Evolutionary conservation across 2,888 invertebrate genomes (phyloP), one percentile per base, ranked within the genome.

Genomic region (Tetanocera ferruginea): DNA sequence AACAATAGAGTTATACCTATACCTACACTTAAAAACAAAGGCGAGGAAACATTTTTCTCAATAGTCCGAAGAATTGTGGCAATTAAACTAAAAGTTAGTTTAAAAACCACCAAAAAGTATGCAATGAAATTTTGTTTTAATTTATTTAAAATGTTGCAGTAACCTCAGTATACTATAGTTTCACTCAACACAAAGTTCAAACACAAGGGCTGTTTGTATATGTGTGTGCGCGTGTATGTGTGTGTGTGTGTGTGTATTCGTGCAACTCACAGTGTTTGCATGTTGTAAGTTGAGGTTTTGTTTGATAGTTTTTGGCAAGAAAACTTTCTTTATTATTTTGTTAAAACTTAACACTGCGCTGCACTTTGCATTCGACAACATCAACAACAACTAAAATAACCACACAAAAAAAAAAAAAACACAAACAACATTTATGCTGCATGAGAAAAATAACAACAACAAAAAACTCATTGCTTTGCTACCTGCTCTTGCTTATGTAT

Each of bases 101-200:
- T 34, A 8, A 66, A 19, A 66, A 1, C 31, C 28, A 25, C 51
- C 3, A 23, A n/a, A 57, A 37, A 72, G n/a, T 72, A n/a, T 72
- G 34, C 37, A 34, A 72, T 60, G 23, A 19, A 72, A 72, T 57
- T 49, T 69, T 23, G 25, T 28, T 69, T 49, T 69, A 51, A 31
- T 69, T 69, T 51, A 69, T 69, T 51, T 51, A 69, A 69, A 69
- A 69, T 69, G 49, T 69, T 51, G 69, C 28, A 19, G 25, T 19
- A 66, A 34, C 14, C 23, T 23, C 43, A 37, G n/a, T n/a, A n/a
- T n/a, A n/a, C n/a, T n/a, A 49, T 11, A 67, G 43, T 67, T 49
- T 8, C 49, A 37, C 25, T 28, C 43, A 19, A 23, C 37, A 37
- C 43, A 37, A 4, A 23, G n/a, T n/a, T n/a, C 25, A 9, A 5